A percentile compares a stretch with the other conserved stretches of the same genome.
phyloP scores from a whole-genome alignment of 2,888 invertebrate genomes.

The Drosophila atroscutellata region DNA sequence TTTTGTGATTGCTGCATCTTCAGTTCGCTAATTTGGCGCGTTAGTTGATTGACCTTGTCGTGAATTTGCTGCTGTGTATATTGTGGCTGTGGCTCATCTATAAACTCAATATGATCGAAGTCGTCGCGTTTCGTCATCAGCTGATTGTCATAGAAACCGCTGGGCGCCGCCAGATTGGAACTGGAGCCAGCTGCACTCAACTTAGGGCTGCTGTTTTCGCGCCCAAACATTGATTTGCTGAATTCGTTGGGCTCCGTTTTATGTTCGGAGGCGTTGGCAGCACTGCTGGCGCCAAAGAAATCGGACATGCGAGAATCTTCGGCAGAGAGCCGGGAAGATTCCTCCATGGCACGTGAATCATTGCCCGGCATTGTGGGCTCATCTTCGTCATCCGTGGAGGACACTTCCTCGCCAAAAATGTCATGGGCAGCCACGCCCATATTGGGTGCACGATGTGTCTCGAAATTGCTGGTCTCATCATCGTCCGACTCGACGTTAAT shows the following conservation, averaged over 20 bases:
- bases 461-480: constrained; percentile 74
- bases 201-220: constrained; percentile 70
- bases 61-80: constrained; percentile 86
- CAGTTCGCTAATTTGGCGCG: constrained; percentile 90
- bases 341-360: constrained; percentile 87
- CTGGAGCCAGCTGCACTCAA: constrained; percentile 81
- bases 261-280: constrained; percentile 56
- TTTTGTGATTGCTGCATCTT: constrained; percentile 91
- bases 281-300: constrained; percentile 86
- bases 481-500: constrained; percentile 84
- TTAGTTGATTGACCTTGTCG: constrained; percentile 89
- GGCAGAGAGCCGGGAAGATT: constrained; percentile 90
- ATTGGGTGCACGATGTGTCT: constrained; percentile 64
- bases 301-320: constrained; percentile 91
- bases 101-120: constrained; percentile 81
- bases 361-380: constrained; percentile 87
- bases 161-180: constrained; percentile 80
- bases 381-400: constrained; percentile 93
- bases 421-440: constrained; percentile 89
- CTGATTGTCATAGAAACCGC: constrained; percentile 81
- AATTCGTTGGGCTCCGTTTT: constrained; percentile 82
- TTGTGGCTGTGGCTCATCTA: constrained; percentile 77
- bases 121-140: constrained; percentile 74
- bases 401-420: constrained; percentile 96
- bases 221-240: constrained; percentile 82